Evolutionary conservation across 2,113 vertebrate genomes (phyloP).

Genomic region (Ochotona curzoniae): DNA sequence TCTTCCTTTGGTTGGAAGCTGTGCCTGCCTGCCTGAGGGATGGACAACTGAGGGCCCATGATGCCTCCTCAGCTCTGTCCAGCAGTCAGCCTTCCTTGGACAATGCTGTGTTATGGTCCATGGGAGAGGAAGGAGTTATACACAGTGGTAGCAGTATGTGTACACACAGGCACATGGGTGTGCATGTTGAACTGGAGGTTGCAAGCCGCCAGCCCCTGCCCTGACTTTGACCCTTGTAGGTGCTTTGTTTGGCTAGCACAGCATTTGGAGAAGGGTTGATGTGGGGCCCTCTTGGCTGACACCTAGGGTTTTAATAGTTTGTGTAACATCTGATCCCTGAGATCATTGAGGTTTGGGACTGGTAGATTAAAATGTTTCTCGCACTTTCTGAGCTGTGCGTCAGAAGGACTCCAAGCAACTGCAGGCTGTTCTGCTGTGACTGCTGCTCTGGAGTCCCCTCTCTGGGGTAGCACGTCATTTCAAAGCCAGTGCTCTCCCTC

Average conservation of each 20-base stretch:
- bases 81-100: neutral
- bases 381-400: neutral
- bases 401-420: neutral
- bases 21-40: neutral
- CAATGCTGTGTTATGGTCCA: neutral
- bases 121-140: neutral
- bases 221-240: neutral
- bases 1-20: neutral
- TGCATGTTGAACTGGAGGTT: neutral
- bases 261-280: neutral
- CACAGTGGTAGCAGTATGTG: too few relatives aligned
- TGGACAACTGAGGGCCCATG: neutral
- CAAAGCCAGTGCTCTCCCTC: neutral
- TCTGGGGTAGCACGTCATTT: neutral
- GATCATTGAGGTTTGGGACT: neutral
- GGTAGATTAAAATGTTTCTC: neutral
- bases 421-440: neutral
- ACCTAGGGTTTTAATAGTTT: neutral
- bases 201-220: neutral
- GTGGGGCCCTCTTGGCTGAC: neutral
- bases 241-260: neutral
- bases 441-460: neutral
- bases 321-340: neutral
- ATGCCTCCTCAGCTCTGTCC: neutral
- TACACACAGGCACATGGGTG: fast-evolving